These are phyloP conservation scores for Aurelia sp. DNA, from an alignment of 30 jellyfish, hydroid and myxozoan genomes.

Conservation along the genomic window DNA sequence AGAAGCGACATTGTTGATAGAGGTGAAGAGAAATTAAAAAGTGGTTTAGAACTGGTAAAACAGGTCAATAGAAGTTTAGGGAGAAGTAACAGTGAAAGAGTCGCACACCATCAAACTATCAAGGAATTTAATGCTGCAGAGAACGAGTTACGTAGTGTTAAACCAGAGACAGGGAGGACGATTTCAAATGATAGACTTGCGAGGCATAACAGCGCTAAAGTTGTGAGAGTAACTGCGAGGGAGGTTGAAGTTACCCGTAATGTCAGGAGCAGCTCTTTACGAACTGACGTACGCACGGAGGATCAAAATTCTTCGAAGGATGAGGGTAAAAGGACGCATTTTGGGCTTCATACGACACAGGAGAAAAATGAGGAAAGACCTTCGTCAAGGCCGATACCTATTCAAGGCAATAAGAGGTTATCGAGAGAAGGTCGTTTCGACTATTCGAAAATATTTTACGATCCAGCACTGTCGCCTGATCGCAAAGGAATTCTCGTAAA, in stretches of 20 bases:
- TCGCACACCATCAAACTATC: background rate
- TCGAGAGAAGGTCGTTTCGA: slow-evolving; percentile 51
- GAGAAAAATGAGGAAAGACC: no score
- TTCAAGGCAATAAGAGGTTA: background rate
- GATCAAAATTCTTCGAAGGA: no score
- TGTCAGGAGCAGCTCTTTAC: no score
- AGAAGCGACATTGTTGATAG: background rate
- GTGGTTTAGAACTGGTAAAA: background rate
- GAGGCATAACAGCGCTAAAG: background rate
- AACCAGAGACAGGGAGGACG: background rate
- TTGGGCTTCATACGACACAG: no score
- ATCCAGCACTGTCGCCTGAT: slow-evolving; percentile 58
- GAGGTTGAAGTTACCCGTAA: slow-evolving; percentile 4
- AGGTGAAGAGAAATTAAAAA: background rate
- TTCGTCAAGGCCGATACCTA: slow-evolving; percentile 4
- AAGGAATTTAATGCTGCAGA: background rate
- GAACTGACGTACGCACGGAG: no score
- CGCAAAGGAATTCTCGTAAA: slow-evolving; percentile 30
- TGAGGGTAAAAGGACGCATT: no score
- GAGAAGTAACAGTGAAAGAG: background rate
- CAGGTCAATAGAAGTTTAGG: background rate
- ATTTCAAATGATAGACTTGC: background rate
- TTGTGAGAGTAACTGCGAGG: slow-evolving; percentile 3
- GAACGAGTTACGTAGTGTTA: background rate
- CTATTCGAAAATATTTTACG: slow-evolving; percentile 53